Evolutionary conservation across 2,797 vertebrate genomes (phyloP), one percentile per base, ranked within the genome.

Genomic region (Etheostoma perlongum): DNA sequence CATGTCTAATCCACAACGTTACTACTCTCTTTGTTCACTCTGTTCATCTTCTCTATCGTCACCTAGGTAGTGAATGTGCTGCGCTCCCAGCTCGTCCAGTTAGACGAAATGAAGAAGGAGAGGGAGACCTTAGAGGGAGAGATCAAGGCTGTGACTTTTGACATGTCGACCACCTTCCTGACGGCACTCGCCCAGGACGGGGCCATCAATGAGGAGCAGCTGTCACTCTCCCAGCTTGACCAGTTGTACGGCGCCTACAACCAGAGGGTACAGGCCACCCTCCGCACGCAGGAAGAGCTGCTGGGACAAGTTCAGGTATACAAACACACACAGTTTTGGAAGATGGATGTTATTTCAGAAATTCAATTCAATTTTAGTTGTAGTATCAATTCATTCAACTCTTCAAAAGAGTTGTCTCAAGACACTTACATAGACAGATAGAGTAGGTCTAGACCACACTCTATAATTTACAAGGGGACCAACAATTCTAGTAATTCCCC

Each of bases 111-210:
- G 60, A 99, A 99, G 93, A 96, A 94, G 74, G 97, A 98, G 87
- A 94, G 98, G 85, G 98, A 99, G 76, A 87, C 90, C 61, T 76
- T 99, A 80, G 98, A 99, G 90, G 96, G 90, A 46, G 98, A 99
- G 81, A 90, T 99, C 82, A 99, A 99, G 85, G 91, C 93, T 0
- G 95, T 97, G 57, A 97, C 97, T 83, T 99, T 98, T 88, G 98
- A 99, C 90, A 98, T 99, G 98, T 96, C 96, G 0, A 86, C 92
- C 81, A 93, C 94, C 91, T 99, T 99, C 93, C 93, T 99, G 88
- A 95, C 93, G 2, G 97, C 98, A 1, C 94, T 99, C 61, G 96
- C 95, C 0, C 97, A 99, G 85, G 97, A 99, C 62, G 97, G 97
- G 19, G 95, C 96, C 86, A 95, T 99, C 90, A 98, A 95, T 18